Evolutionary conservation across 1,140 invertebrate genomes (phyloP).

Genomic region (Physella acuta): DNA sequence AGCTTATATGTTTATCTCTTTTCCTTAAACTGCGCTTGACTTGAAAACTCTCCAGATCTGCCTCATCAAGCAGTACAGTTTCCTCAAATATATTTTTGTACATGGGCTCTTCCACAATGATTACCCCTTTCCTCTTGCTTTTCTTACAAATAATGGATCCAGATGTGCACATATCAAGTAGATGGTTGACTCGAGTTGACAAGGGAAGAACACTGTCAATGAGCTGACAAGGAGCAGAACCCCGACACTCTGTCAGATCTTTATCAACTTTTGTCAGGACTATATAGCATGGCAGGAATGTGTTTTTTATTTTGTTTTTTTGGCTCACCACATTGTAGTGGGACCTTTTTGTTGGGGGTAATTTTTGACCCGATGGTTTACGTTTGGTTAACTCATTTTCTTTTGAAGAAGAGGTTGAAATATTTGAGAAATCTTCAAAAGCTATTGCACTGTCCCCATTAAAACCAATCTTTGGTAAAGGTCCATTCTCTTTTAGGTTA

Average conservation of each 20-base stretch:
- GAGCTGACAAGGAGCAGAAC: too few relatives aligned
- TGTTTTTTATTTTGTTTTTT: conserved; percentile 15
- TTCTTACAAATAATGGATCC: conserved; percentile 6
- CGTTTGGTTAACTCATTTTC: conserved; percentile 13
- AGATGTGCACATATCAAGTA: background rate
- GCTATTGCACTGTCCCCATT: background rate
- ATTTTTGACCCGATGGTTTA: background rate
- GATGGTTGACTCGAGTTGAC: conserved; percentile 8
- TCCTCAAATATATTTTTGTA: conserved; percentile 21
- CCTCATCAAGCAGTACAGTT: background rate
- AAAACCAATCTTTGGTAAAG: background rate
- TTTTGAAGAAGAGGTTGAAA: conserved; percentile 19
- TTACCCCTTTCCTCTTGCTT: background rate
- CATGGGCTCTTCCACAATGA: background rate
- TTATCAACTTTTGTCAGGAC: background rate
- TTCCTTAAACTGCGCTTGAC: conserved; percentile 3
- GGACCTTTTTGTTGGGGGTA: background rate
- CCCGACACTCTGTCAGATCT: too few relatives aligned
- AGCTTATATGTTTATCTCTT: conserved; percentile 14
- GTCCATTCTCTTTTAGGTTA: too few relatives aligned
- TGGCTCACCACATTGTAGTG: conserved; percentile 6
- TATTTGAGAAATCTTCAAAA: conserved; percentile 8
- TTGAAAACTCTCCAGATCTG: conserved; percentile 3
- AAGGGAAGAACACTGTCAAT: background rate
- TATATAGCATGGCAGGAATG: conserved; percentile 24